Conservation (phyloP, 2,797 vertebrate genomes). For the Sternarchorhynchus goeldii region DNA sequence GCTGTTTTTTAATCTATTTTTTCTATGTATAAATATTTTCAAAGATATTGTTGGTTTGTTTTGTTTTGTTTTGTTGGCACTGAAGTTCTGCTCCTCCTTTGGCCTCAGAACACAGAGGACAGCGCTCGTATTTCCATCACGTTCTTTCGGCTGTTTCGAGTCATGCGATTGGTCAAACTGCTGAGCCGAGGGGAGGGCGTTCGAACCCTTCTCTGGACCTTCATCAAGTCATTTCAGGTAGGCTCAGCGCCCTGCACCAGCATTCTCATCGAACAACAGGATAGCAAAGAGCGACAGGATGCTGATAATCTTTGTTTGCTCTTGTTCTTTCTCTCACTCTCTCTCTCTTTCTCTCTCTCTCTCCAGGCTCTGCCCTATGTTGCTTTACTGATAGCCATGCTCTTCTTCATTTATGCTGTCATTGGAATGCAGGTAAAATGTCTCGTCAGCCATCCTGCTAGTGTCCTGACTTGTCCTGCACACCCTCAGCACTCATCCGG, state of each 20-base stretch:
- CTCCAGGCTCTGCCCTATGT: conserved; percentile 93
- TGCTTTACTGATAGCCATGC: conserved; percentile 96
- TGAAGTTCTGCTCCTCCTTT: neutral
- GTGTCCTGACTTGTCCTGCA: no score
- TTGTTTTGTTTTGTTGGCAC: neutral
- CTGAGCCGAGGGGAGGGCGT: conserved; percentile 97
- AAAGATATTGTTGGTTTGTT: no score
- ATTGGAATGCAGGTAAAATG: conserved; percentile 95
- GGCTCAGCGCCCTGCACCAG: conserved; percentile 41
- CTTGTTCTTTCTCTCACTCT: neutral
- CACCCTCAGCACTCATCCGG: no score
- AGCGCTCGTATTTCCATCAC: conserved; percentile 98
- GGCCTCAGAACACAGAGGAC: conserved; percentile 91
- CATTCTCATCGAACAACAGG: neutral
- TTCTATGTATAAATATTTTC: no score
- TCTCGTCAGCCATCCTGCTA: neutral
- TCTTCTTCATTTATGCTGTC: conserved; percentile 99
- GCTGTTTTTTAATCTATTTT: no score
- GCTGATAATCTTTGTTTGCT: no score
- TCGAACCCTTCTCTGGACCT: conserved; percentile 95
- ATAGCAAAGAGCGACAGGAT: no score
- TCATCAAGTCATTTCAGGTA: conserved; percentile 99
- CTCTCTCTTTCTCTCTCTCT: neutral
- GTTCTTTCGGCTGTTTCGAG: conserved; percentile 97
- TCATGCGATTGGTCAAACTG: conserved; percentile 97